Conservation (phyloP, 2,113 vertebrate species). For the Genyomyrus donnyi region DNA sequence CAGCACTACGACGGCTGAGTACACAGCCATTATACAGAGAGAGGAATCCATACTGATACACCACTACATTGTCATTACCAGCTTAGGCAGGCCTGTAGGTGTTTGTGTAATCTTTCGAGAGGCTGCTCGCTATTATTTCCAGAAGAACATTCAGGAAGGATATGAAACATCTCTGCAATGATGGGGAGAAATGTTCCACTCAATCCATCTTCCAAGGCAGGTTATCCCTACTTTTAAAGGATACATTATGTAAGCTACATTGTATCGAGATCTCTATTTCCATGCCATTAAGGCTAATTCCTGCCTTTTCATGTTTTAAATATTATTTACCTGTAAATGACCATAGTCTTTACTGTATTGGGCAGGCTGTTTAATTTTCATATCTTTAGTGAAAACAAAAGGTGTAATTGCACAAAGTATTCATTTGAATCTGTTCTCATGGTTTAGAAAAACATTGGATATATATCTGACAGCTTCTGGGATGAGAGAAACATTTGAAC, state of each 20-base stretch:
- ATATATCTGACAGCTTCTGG: neutral
- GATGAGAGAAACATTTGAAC: neutral
- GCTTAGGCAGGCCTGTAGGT: slow-evolving; percentile 39
- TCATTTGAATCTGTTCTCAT: neutral
- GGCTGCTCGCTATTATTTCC: slow-evolving; percentile 47
- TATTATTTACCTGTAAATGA: neutral
- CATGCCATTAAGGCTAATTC: neutral
- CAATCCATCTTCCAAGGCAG: neutral
- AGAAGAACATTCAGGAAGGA: neutral
- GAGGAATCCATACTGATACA: slow-evolving; percentile 38
- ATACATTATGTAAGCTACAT: neutral
- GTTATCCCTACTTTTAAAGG: neutral
- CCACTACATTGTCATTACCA: slow-evolving; percentile 49
- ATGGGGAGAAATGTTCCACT: neutral
- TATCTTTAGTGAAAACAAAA: neutral
- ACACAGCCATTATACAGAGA: slow-evolving; percentile 37
- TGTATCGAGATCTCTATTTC: neutral
- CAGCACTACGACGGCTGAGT: slow-evolving; percentile 39
- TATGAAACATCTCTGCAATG: neutral
- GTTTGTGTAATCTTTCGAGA: slow-evolving; percentile 43
- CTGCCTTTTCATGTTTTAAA: neutral
- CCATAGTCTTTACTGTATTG: neutral
- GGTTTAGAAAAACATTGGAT: neutral
- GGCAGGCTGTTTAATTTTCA: neutral
- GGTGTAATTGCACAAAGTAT: neutral